Base-by-base conservation (phyloP, 2,113 vertebrate genomes). In the western clawed frog (Xenopus tropicalis) region DNA sequence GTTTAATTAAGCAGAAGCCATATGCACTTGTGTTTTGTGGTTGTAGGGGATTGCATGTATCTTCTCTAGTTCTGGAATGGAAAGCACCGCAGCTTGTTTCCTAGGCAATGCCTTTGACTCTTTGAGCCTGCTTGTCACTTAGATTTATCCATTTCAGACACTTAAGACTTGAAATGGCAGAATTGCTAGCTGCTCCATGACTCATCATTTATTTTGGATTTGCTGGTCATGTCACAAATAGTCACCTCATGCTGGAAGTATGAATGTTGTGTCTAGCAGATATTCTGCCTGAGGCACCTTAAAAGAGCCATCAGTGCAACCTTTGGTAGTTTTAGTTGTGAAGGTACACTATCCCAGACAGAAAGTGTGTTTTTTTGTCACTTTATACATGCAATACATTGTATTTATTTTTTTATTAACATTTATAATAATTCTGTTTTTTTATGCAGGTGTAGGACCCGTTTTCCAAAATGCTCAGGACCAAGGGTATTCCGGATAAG, bases 131-230 rank as follows among this genome's bases (percentile, higher is more conserved):
- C 59, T 54, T 67, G 58, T 69, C 59, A 25, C 11, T 69, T 29
- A 63, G 59, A 75, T 75, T 63, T 75, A 63, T 48, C 66, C 58
- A 24, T 58, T 69, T 42, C 59, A 69, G 66, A 69, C 66, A 52
- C 57, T 69, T 75, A 44, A 69, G 25, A 75, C n/a, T 37, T 59
- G 67, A 69, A 51, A 69, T 69, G 73, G 69, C 73, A 69, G 58
- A 20, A 61, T 52, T 68, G 64, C 57, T 52, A 21, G 65, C 24
- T 19, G 17, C 16, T 54, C 25, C 25, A 29, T 69, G 59, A 75
- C 57, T 62, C 64, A 63, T 21, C 20, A 9, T 75, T 69, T 63
- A 56, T 54, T 68, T 69, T 57, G 66, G 48, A 69, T 63, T 22
- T 63, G 44, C 24, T 75, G 66, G 66, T 54, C 66, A n/a, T 69